Evolutionary conservation across 2,888 invertebrate species (phyloP), one percentile per base, ranked within the genome.

Genomic region (Seira ritae): DNA sequence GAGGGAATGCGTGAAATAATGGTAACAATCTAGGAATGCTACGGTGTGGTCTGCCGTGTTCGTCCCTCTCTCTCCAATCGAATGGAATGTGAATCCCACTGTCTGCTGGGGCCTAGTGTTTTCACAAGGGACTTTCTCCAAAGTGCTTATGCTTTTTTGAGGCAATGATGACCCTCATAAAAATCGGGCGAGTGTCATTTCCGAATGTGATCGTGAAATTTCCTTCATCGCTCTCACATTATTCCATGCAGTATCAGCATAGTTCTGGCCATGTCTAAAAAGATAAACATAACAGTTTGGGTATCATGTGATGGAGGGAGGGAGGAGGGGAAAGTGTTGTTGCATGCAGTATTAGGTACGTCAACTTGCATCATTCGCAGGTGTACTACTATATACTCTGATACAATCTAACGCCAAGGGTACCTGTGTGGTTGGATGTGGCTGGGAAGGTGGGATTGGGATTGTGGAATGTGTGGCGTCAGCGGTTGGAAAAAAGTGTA

Each of bases 161-260:
- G 31, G 31, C 75, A 50, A 75, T 81, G 81, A 82, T 82, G 81
- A 76, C 76, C 81, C 76, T 75, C 81, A 82, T 82, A 82, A 82
- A 31, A 82, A 82, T 76, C 75, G 76, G 81, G 71, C 71, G 72
- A 76, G 66, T 76, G 76, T 82, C 81, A 82, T 82, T 82, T 82
- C 81, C 81, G 81, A 82, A 76, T 82, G 81, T 67, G 76, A 82
- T 82, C 81, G 76, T 82, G 81, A 82, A 82, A 82, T 82, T 82
- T 82, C 76, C 81, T 76, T 76, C 81, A 76, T 82, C 76, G 68
- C 81, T 82, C 66, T 72, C 67, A 55, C 76, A 82, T 82, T 82
- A 82, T 82, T 82, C 72, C 72, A 75, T 68, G 31, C 66, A 65
- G 65, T 50, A 60, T 69, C 74, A 66, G 22, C 68, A 75, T 50